Percentiles rank a stretch among this genome's conserved stretches.
These are phyloP conservation scores for Furnarius figulus DNA, from an alignment of 2,113 vertebrate species.

Conservation along the genomic window DNA sequence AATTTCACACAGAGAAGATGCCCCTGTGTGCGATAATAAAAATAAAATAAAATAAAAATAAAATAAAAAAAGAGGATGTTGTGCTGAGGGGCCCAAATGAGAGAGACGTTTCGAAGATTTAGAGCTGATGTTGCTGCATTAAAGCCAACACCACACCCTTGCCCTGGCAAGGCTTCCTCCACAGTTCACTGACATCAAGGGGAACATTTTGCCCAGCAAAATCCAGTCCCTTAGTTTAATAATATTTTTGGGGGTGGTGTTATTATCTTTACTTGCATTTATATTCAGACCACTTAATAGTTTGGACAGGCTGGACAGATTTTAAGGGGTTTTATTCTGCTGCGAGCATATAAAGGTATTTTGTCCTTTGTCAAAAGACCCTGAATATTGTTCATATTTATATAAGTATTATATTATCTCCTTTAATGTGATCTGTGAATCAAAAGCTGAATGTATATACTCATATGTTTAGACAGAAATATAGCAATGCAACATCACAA, in stretches of 20 bases:
- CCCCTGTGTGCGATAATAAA: not conserved
- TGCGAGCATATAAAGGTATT: not conserved
- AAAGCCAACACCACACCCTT: not conserved
- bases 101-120: not conserved
- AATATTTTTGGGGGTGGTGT: not conserved
- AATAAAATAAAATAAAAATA: not conserved
- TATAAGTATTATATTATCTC: not conserved
- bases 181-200: not conserved
- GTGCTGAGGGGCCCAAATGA: not conserved
- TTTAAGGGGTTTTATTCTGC: not conserved
- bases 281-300: not conserved
- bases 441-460: not conserved
- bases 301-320: not conserved
- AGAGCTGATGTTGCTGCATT: not conserved
- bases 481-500: not conserved
- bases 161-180: not conserved
- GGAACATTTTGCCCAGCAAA: not conserved
- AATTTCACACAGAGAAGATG: slow-evolving; percentile 65
- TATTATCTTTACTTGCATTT: not conserved
- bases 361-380: not conserved
- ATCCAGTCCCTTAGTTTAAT: not conserved
- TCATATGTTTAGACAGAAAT: not conserved
- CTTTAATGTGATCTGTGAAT: slow-evolving; percentile 20
- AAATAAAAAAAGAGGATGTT: not conserved
- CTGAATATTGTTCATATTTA: not conserved